Evolutionary conservation across 1,140 invertebrate species (phyloP).

Genomic region (Notospermus geniculatus): DNA sequence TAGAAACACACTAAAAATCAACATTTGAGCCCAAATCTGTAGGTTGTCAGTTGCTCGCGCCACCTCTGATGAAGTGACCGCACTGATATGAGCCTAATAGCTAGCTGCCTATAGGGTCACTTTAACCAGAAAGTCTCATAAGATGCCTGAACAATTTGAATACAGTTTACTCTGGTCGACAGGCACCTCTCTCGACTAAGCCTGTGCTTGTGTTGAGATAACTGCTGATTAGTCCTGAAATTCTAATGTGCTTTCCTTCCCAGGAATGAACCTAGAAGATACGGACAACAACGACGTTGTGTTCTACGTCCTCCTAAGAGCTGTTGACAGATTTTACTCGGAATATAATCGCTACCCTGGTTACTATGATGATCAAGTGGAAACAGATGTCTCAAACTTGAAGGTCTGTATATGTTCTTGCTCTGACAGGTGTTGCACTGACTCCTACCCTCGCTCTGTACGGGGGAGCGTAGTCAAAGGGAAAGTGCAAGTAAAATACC

Average conservation of each 20-base stretch:
- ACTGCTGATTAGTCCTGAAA: conserved; percentile 4
- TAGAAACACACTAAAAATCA: neutral
- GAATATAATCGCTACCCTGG: conserved; percentile 90
- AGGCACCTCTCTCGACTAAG: too few species aligned
- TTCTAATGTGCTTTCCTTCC: conserved; percentile 31
- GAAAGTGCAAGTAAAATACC: conserved; percentile 9
- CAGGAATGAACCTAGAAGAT: conserved; percentile 57
- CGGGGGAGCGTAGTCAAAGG: too few species aligned
- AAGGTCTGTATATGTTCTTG: conserved; percentile 62
- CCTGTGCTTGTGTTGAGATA: neutral
- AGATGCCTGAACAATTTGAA: too few species aligned
- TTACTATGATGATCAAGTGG: conserved; percentile 79
- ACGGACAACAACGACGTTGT: conserved; percentile 57
- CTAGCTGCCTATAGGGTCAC: too few species aligned
- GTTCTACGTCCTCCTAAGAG: conserved; percentile 87
- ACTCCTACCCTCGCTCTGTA: too few species aligned
- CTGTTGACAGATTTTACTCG: conserved; percentile 83
- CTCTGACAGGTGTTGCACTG: neutral
- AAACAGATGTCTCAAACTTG: conserved; percentile 82
- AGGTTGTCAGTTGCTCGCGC: too few species aligned
- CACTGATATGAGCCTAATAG: too few species aligned
- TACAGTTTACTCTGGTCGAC: too few species aligned
- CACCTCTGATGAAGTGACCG: too few species aligned
- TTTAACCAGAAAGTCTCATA: neutral
- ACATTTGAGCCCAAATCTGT: too few species aligned